A percentile compares a stretch with the other conserved stretches of the same genome.
These are phyloP conservation scores for Coelopa pilipes DNA, from an alignment of 2,888 invertebrate species.

Conservation along the genomic window DNA sequence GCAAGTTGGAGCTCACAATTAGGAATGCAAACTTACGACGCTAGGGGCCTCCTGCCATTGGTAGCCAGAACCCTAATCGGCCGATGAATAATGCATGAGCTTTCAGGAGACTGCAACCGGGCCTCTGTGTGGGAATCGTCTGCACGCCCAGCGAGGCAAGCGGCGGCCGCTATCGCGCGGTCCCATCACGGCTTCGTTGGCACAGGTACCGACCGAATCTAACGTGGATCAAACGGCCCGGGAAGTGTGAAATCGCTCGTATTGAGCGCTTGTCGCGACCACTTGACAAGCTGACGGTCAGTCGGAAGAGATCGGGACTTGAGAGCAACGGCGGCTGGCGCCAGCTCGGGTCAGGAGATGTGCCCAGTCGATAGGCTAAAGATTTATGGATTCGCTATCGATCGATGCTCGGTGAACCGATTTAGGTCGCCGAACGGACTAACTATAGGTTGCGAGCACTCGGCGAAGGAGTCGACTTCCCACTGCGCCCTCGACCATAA, in stretches of 20 bases:
- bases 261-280: slow-evolving; percentile 52
- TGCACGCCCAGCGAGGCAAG: not conserved
- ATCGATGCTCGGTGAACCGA: not conserved
- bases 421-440: not conserved
- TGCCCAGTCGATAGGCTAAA: slow-evolving; percentile 44
- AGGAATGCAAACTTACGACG: slow-evolving; percentile 56
- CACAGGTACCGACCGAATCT: slow-evolving; percentile 30
- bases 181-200: too few species aligned
- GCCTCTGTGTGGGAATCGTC: not conserved
- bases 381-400: slow-evolving; percentile 52
- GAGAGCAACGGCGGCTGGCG: slow-evolving; percentile 27
- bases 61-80: not conserved
- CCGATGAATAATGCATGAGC: slow-evolving; percentile 24
- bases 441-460: not conserved
- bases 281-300: slow-evolving; percentile 56
- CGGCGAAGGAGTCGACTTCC: slow-evolving; percentile 31
- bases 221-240: slow-evolving; percentile 39
- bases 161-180: too few species aligned
- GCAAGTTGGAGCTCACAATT: slow-evolving; percentile 61
- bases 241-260: slow-evolving; percentile 57
- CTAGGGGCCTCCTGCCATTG: not conserved
- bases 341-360: slow-evolving; percentile 38
- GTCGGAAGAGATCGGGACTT: not conserved
- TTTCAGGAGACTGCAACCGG: not conserved
- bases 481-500: slow-evolving; percentile 46